A percentile compares a stretch with the other conserved stretches of the same genome.
phyloP scores from a whole-genome alignment of 35 echinoderm and acorn worm genomes.

The Heliocidaris erythrogramma region DNA sequence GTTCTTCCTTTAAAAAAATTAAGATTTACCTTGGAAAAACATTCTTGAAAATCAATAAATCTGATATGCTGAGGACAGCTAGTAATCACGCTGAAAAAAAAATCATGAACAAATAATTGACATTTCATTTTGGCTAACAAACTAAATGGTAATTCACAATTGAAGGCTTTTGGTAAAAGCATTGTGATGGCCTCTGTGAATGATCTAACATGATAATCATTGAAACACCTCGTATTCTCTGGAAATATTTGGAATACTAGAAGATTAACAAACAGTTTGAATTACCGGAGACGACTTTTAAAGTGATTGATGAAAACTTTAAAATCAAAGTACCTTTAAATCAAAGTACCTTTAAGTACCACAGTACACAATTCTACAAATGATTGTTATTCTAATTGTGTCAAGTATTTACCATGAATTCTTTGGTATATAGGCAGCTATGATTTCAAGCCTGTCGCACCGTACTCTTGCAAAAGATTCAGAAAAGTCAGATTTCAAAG shows the following conservation, averaged over 20 bases:
- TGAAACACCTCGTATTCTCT: not conserved
- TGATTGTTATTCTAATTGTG: not conserved
- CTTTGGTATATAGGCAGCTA: constrained; percentile 6
- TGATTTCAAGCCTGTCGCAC: not conserved
- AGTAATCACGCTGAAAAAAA: not conserved
- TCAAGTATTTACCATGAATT: not conserved
- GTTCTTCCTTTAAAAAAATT: not conserved
- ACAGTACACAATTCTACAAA: not conserved
- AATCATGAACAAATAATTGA: too few species aligned
- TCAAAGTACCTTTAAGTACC: too few species aligned
- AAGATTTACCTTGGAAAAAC: not conserved
- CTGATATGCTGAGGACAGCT: too few species aligned
- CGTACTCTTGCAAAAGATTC: not conserved
- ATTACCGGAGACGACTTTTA: not conserved
- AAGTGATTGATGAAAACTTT: too few species aligned
- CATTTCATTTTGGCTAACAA: too few species aligned
- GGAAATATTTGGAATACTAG: not conserved
- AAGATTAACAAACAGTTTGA: not conserved
- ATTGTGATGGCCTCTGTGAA: too few species aligned
- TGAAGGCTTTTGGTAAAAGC: too few species aligned
- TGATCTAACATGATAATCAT: too few species aligned
- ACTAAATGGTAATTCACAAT: too few species aligned
- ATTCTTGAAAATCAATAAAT: not conserved
- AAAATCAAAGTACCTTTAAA: too few species aligned
- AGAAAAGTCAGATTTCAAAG: not conserved